phyloP scores from a whole-genome alignment of 2,797 vertebrate genomes.

The Hypotaenidia okinawae region DNA sequence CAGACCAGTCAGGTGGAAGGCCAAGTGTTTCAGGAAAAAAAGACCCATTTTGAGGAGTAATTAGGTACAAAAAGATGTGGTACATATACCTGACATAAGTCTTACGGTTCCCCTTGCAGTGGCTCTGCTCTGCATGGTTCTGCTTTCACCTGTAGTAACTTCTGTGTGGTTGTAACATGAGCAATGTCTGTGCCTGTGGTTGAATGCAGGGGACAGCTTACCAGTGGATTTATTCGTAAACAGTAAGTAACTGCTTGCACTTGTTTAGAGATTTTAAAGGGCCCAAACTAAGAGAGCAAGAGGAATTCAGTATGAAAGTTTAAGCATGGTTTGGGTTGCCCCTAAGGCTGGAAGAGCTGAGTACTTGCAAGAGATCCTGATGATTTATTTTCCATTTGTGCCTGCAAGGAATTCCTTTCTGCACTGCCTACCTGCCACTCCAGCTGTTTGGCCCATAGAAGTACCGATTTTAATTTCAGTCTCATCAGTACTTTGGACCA shows the following conservation, averaged over 20 bases:
- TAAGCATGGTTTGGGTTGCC: neutral
- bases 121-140: neutral
- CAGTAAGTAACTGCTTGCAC: neutral
- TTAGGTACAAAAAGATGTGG: neutral
- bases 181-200: fast-evolving
- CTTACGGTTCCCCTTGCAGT: neutral
- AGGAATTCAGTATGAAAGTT: neutral
- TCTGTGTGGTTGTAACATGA: neutral
- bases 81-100: neutral
- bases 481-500: neutral
- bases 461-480: neutral
- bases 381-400: constrained; percentile 41
- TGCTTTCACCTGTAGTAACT: neutral
- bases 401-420: constrained; percentile 27
- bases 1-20: neutral
- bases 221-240: neutral
- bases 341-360: neutral
- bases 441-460: neutral
- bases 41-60: neutral
- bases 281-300: neutral
- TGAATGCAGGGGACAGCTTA: neutral
- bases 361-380: neutral
- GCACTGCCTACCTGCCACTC: neutral
- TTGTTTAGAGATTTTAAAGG: neutral
- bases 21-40: neutral